Evolutionary conservation across 2,113 vertebrate genomes (phyloP).

Genomic region (Solea solea): DNA sequence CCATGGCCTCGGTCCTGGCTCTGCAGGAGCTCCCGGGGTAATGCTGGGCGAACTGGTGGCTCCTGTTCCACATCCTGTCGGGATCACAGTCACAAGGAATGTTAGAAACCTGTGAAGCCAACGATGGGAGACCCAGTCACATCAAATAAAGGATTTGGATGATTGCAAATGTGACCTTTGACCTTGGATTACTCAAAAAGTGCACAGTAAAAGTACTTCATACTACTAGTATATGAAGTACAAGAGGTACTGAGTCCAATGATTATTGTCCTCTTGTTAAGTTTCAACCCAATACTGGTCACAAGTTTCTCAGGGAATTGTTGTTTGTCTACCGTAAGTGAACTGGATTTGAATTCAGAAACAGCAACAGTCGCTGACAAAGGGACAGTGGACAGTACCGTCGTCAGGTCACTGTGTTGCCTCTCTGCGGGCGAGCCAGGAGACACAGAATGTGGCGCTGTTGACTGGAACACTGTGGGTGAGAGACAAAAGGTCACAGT

Average conservation of each 20-base stretch:
- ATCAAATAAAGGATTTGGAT: neutral
- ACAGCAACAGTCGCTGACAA: slow-evolving; percentile 19
- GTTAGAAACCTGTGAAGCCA: neutral
- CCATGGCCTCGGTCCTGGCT: slow-evolving; percentile 42
- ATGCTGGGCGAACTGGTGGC: slow-evolving; percentile 74
- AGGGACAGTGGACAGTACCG: slow-evolving; percentile 49
- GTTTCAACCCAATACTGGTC: too few relatives aligned
- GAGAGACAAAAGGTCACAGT: slow-evolving; percentile 44
- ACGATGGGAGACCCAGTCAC: neutral
- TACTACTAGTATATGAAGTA: too few relatives aligned
- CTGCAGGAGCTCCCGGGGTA: slow-evolving; percentile 75
- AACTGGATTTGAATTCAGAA: neutral
- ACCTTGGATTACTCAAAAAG: too few relatives aligned
- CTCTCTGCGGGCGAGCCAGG: slow-evolving; percentile 65
- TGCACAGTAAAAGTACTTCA: too few relatives aligned
- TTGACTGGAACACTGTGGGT: slow-evolving; percentile 60
- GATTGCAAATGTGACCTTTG: too few relatives aligned
- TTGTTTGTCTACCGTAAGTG: too few relatives aligned
- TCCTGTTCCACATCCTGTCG: slow-evolving; percentile 69
- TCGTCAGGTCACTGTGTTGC: slow-evolving; percentile 43
- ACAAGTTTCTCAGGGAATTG: too few relatives aligned
- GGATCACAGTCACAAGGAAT: slow-evolving; percentile 12
- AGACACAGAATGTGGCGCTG: slow-evolving; percentile 67
- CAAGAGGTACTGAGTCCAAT: too few relatives aligned
- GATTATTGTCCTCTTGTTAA: too few relatives aligned